These are phyloP conservation scores for Nezara viridula DNA, from an alignment of 2,888 invertebrate genomes.

Conservation along the genomic window DNA sequence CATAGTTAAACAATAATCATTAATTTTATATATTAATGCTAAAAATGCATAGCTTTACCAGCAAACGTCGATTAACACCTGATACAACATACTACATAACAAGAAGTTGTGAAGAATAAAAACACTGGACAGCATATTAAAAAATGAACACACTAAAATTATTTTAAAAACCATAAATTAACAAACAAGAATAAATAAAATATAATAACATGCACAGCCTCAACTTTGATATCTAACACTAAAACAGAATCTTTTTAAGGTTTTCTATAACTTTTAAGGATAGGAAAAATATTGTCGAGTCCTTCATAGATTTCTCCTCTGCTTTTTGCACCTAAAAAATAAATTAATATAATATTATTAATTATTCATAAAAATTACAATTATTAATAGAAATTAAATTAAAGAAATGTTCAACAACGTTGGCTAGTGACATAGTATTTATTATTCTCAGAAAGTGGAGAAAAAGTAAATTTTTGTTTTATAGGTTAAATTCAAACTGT, in stretches of 20 bases:
- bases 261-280: conserved; percentile 93
- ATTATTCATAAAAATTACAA: background rate
- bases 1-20: background rate
- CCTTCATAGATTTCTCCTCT: conserved; percentile 93
- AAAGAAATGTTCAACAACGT: background rate
- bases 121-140: background rate
- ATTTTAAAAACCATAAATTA: background rate
- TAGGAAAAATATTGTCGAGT: conserved; percentile 94
- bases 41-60: background rate
- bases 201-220: conserved; percentile 18
- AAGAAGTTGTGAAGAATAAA: background rate
- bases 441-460: too few relatives aligned
- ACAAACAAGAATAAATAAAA: conserved; percentile 6
- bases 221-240: conserved; percentile 76
- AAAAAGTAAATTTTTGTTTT: too few relatives aligned
- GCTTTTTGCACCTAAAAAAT: conserved; percentile 84
- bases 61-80: background rate
- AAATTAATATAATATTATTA: background rate
- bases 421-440: too few relatives aligned
- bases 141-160: background rate
- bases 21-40: background rate
- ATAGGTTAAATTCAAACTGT: too few relatives aligned
- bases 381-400: background rate
- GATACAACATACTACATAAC: background rate
- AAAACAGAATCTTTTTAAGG: conserved; percentile 70